Percentiles rank a stretch among this genome's conserved stretches.
phyloP scores from a whole-genome alignment of 2,113 vertebrate species.

The Chloroceryle aenea region DNA sequence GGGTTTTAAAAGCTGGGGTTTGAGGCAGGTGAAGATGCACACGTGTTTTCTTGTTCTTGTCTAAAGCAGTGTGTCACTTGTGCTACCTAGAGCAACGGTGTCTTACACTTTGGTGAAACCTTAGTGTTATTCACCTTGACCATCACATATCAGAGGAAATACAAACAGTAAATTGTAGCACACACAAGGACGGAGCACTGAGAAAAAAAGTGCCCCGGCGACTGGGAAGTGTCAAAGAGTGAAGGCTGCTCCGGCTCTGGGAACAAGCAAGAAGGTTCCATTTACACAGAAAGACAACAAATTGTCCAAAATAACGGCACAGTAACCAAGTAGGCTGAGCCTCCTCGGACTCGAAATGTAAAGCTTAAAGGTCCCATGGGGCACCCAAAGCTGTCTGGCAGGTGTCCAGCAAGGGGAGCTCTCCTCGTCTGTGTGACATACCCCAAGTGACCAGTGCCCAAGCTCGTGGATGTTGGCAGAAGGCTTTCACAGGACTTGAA shows the following conservation, averaged over 20 bases:
- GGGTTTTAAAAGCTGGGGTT: not conserved
- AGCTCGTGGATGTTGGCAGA: not conserved
- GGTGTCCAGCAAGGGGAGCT: accelerated
- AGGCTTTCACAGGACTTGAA: not conserved
- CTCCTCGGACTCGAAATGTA: not conserved
- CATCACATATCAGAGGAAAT: not conserved
- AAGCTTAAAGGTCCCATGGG: not conserved
- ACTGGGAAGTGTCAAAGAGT: not conserved
- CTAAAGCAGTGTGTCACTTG: not conserved
- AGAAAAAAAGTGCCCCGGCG: not conserved
- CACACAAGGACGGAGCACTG: not conserved
- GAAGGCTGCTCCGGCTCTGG: not conserved
- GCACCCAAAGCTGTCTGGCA: not conserved
- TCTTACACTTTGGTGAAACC: not conserved
- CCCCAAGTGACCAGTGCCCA: not conserved
- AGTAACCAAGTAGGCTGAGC: not conserved
- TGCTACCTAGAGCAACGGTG: not conserved
- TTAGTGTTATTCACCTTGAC: not conserved
- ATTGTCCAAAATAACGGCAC: not conserved
- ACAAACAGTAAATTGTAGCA: not conserved
- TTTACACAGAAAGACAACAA: not conserved
- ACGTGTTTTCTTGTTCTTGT: not conserved
- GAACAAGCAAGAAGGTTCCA: not conserved
- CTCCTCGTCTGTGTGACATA: not conserved
- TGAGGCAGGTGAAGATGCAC: not conserved